Conservation (phyloP, 1,140 invertebrate genomes). For the Charaxes varanes region DNA sequence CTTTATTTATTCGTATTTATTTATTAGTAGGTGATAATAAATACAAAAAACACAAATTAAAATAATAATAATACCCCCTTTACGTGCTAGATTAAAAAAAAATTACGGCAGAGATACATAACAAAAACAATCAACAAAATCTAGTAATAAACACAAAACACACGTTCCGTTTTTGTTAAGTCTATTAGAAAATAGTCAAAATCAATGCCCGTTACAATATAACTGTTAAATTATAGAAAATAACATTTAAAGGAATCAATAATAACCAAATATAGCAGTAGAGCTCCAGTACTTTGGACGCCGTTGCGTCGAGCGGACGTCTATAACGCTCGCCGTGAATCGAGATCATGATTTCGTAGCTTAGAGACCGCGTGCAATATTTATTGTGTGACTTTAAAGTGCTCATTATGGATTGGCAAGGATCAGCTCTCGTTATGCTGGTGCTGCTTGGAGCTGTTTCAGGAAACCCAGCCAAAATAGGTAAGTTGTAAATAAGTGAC, state of each 20-base stretch:
- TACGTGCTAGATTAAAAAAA: too few species aligned
- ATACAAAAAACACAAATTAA: too few species aligned
- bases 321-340: slow-evolving; percentile 27
- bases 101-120: too few species aligned
- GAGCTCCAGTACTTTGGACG: slow-evolving; percentile 50
- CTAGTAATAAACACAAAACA: too few species aligned
- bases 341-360: slow-evolving; percentile 28
- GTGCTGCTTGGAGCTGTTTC: slow-evolving; percentile 18
- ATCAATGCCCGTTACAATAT: slow-evolving; percentile 15
- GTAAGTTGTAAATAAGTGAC: slow-evolving; percentile 33
- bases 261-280: slow-evolving; percentile 43
- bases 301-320: slow-evolving; percentile 36
- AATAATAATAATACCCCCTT: too few species aligned
- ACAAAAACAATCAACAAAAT: too few species aligned
- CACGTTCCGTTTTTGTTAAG: too few species aligned
- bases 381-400: slow-evolving; percentile 28
- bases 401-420: slow-evolving; percentile 43
- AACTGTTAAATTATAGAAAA: slow-evolving; percentile 61
- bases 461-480: slow-evolving; percentile 60
- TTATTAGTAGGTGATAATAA: too few species aligned
- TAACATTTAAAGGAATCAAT: slow-evolving; percentile 71
- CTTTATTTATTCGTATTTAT: too few species aligned
- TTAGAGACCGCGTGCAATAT: slow-evolving; percentile 33
- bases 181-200: too few species aligned
- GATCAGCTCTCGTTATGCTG: slow-evolving; percentile 23